A percentile compares a stretch with the other conserved stretches of the same genome.
These are phyloP conservation scores for Agriotes lineatus DNA, from an alignment of 2,888 invertebrate species.

Conservation along the genomic window DNA sequence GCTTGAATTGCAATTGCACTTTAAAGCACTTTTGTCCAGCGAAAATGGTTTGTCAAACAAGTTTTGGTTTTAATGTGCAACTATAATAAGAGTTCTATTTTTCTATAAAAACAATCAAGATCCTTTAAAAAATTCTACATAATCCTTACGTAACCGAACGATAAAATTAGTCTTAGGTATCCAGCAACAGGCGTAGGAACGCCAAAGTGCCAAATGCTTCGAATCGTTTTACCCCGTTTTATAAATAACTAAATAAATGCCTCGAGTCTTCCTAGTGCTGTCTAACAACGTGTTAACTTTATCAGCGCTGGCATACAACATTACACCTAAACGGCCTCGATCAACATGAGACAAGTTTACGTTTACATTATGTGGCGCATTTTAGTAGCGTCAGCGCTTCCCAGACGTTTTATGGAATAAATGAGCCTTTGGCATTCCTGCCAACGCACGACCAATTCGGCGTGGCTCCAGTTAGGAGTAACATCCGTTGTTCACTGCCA, in stretches of 20 bases:
- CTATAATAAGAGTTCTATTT: no score
- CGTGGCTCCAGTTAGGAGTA: background rate
- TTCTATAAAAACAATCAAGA: no score
- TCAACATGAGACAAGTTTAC: conserved; percentile 20
- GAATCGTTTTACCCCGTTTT: background rate
- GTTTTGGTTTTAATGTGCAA: no score
- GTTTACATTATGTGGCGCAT: conserved; percentile 13
- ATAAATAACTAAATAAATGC: background rate
- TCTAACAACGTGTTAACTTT: conserved; percentile 1
- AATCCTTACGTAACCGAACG: no score
- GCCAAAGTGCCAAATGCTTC: background rate
- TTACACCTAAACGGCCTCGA: conserved; percentile 12
- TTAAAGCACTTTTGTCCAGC: no score
- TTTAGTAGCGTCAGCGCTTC: background rate
- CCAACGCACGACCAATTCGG: background rate
- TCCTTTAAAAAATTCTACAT: no score
- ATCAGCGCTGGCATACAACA: background rate
- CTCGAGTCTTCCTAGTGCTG: background rate
- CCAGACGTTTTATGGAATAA: background rate
- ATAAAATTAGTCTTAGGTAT: no score
- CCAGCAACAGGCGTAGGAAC: no score
- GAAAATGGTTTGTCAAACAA: no score
- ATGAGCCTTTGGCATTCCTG: background rate
- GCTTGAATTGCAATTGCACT: no score
- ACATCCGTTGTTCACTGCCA: conserved; percentile 1